Conservation (phyloP, 1,140 invertebrate genomes). For the Olivierus martensii region DNA sequence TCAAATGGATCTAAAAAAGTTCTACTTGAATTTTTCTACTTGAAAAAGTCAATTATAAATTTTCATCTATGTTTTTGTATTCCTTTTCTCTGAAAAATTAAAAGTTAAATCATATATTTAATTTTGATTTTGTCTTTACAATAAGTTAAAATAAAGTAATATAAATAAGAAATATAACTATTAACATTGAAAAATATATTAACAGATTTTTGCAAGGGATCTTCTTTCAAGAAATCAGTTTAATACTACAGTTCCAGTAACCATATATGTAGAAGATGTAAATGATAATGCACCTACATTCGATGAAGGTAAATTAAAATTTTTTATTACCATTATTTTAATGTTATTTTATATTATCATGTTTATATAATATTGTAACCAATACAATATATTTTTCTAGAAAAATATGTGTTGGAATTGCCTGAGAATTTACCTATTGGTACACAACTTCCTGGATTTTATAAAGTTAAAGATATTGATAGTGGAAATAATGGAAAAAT, state of each 20-base stretch:
- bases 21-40: too few relatives aligned
- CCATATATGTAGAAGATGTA: conserved; percentile 30
- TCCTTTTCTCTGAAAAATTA: too few relatives aligned
- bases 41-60: too few relatives aligned
- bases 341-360: not conserved
- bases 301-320: conserved; percentile 20
- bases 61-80: too few relatives aligned
- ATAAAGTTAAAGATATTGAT: conserved; percentile 20
- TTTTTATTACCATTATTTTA: not conserved
- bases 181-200: too few relatives aligned
- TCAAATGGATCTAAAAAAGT: too few relatives aligned
- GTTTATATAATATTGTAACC: too few relatives aligned
- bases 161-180: too few relatives aligned
- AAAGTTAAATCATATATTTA: too few relatives aligned
- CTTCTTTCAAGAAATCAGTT: conserved; percentile 20
- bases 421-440: conserved; percentile 23
- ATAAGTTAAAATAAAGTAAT: too few relatives aligned
- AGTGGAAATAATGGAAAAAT: conserved; percentile 23
- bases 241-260: conserved; percentile 29
- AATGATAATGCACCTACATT: conserved; percentile 37
- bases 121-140: too few relatives aligned
- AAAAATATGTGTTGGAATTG: conserved; percentile 21
- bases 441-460: conserved; percentile 23
- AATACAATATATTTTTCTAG: not conserved
- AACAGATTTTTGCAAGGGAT: conserved; percentile 22